phyloP scores from a whole-genome alignment of 1,140 invertebrate species.

The Teleopsis dalmanni region DNA sequence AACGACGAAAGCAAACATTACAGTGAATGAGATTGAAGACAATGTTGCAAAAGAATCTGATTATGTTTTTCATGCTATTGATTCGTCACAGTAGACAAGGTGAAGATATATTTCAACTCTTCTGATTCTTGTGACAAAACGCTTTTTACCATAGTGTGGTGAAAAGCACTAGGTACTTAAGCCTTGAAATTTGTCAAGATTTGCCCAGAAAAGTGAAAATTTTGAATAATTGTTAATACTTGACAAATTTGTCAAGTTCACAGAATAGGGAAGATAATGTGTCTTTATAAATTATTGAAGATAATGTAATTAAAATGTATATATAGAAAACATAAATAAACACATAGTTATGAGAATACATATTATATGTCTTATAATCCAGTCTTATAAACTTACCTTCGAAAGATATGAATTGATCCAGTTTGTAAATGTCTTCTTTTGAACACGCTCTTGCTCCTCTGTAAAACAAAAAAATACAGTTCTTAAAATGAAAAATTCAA shows the following conservation, averaged over 20 bases:
- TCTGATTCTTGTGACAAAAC: too few species aligned
- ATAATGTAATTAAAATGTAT: too few species aligned
- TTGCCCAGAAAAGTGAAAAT: too few species aligned
- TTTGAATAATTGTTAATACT: too few species aligned
- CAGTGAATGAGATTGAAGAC: neutral
- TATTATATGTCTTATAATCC: neutral
- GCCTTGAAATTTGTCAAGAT: too few species aligned
- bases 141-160: too few species aligned
- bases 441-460: conserved; percentile 98
- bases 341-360: neutral
- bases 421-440: conserved; percentile 98
- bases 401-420: conserved; percentile 98
- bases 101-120: neutral
- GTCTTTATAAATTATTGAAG: too few species aligned
- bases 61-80: neutral
- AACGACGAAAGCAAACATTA: neutral
- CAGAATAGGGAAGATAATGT: too few species aligned
- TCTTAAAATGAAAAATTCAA: neutral
- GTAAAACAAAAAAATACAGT: conserved; percentile 49
- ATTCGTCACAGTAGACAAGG: neutral
- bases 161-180: too few species aligned
- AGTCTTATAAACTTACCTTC: conserved; percentile 62
- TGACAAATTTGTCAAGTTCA: too few species aligned
- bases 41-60: neutral
- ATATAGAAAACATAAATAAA: neutral